Evolutionary conservation across 2,797 vertebrate species (phyloP), one percentile per base, ranked within the genome.

Genomic region (Intellagama lesueurii): DNA sequence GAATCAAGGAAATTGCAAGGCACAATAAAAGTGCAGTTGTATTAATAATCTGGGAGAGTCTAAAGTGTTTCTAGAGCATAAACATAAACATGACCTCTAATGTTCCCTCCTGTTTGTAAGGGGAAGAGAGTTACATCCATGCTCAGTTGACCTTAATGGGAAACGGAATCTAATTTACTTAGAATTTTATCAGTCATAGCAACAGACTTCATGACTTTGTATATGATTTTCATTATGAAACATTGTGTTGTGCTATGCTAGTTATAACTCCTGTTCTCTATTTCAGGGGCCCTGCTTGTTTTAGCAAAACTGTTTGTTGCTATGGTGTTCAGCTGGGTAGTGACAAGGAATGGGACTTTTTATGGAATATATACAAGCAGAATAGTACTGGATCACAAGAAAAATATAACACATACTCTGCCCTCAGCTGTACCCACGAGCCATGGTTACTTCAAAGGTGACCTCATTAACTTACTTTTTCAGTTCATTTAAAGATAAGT

Each of bases 311-410:
- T 0, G 77, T 97, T 87, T 96, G 93, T 85, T 98, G 97, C 91
- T 96, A 96, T 87, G 97, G 93, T 70, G n/a, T 98, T 92, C 96
- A 95, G 87, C 2, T 85, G 82, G 97, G 97, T 93, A 95, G 89
- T 80, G 96, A 97, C 12, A 94, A 96, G 93, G 97, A 97, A 90
- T 98, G 97, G 97, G 94, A 97, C 52, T 97, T 97, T 94, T 93
- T 96, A 28, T 97, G 96, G 95, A 88, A 93, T 83, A 88, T 93
- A 89, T 96, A 95, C 68, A 92, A 91, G 28, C 86, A 17, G 30
- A 95, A 92, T 0, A 28, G 85, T 60, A 92, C 77, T 0, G 0
- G 28, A 6, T 80, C 87, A n/a, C 90, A 92, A 30, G 92, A 96
- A 66, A 93, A 73, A 78, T 52, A 87, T n/a, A 32, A 92, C 49